A percentile compares a stretch with the other conserved stretches of the same genome.
phyloP scores from a whole-genome alignment of 2,113 vertebrate species.

The Fukomys damarensis region DNA sequence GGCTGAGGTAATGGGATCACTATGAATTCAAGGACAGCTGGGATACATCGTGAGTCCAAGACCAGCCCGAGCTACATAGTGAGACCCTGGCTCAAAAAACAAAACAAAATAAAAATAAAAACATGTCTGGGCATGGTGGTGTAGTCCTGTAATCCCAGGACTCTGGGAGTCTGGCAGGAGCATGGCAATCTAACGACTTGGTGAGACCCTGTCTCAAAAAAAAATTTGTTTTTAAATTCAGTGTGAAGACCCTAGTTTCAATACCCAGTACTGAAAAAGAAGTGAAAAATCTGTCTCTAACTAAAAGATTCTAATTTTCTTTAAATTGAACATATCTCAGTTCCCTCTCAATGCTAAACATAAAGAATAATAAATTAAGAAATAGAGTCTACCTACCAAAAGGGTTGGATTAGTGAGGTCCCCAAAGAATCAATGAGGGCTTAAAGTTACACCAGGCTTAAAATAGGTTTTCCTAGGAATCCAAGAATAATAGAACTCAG shows the following conservation, averaged over 20 bases:
- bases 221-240: neutral
- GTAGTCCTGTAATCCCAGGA: neutral
- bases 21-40: neutral
- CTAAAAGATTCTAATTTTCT: conserved; percentile 8
- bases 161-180: neutral
- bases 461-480: neutral
- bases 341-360: neutral
- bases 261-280: neutral
- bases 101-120: neutral
- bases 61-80: neutral
- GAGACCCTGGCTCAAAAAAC: neutral
- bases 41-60: neutral
- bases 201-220: neutral
- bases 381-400: neutral
- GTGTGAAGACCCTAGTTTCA: neutral
- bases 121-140: neutral
- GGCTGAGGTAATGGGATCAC: neutral
- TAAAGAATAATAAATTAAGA: conserved; percentile 34
- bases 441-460: neutral
- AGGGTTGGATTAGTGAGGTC: neutral
- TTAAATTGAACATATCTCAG: neutral
- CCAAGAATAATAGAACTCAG: neutral
- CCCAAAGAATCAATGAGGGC: neutral
- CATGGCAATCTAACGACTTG: neutral
- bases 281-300: neutral